Conservation (phyloP, 1,140 invertebrate species). For the Adoxophyes honmai region DNA sequence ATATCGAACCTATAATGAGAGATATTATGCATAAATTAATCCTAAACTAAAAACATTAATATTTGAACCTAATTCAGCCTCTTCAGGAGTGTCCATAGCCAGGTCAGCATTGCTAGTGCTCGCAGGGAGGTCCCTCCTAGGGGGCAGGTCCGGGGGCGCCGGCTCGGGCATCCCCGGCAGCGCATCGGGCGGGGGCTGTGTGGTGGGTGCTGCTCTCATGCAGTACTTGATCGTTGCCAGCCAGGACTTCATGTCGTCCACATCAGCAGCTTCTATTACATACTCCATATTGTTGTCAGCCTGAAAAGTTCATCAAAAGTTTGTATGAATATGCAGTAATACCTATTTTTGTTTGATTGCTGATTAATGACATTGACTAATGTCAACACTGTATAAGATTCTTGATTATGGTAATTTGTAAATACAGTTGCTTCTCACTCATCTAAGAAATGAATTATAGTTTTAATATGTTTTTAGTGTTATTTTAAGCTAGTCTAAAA, state of each 20-base stretch:
- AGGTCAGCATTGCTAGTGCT: slow-evolving; percentile 69
- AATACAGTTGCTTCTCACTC: too few species aligned
- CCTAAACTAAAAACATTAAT: too few species aligned
- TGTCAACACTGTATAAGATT: too few species aligned
- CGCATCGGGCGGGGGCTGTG: slow-evolving; percentile 73
- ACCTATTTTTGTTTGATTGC: too few species aligned
- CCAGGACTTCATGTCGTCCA: slow-evolving; percentile 94
- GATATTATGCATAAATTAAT: too few species aligned
- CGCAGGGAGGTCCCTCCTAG: slow-evolving; percentile 57
- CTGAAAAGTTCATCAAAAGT: slow-evolving; percentile 46
- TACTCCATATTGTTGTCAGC: slow-evolving; percentile 96
- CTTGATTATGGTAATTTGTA: too few species aligned
- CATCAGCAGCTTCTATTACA: slow-evolving; percentile 94
- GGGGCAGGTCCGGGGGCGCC: slow-evolving; percentile 66
- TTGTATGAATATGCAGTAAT: too few species aligned
- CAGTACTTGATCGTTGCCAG: slow-evolving; percentile 90
- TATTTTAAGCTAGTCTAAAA: too few species aligned
- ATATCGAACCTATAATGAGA: too few species aligned
- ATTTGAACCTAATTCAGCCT: slow-evolving; percentile 63
- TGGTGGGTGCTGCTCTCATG: slow-evolving; percentile 83
- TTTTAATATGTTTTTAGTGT: too few species aligned
- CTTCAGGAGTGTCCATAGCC: slow-evolving; percentile 59
- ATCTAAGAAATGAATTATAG: too few species aligned
- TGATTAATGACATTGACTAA: too few species aligned
- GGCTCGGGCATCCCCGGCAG: slow-evolving; percentile 68